These are phyloP conservation scores for Tillus elongatus DNA, from an alignment of 2,888 invertebrate genomes.

Conservation along the genomic window DNA sequence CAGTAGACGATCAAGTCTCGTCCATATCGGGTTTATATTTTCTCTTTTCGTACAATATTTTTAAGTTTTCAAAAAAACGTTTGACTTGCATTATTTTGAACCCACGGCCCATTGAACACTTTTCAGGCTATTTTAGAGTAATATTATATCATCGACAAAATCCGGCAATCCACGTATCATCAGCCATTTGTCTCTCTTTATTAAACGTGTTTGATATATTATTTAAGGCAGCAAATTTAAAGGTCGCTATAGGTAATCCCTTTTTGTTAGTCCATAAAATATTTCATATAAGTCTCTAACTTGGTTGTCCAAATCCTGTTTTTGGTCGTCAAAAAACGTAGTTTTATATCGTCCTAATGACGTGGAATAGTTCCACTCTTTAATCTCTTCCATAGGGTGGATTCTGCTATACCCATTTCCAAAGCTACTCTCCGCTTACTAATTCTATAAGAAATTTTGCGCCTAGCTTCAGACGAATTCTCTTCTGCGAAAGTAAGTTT, in stretches of 20 bases:
- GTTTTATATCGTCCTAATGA: slow-evolving; percentile 1
- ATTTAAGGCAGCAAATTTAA: background rate
- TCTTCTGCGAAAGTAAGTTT: background rate
- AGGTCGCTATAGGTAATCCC: background rate
- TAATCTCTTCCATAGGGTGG: background rate
- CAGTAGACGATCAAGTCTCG: slow-evolving; percentile 1
- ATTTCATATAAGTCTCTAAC: background rate
- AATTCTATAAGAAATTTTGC: background rate
- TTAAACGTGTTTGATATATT: background rate
- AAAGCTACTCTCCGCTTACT: background rate
- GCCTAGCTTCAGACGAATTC: background rate
- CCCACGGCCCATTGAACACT: background rate
- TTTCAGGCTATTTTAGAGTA: background rate
- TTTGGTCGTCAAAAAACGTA: background rate
- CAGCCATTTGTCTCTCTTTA: too few relatives aligned
- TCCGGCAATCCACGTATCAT: too few relatives aligned
- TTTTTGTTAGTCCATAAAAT: background rate
- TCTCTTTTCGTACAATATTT: background rate
- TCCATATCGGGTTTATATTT: background rate
- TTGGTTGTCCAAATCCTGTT: background rate
- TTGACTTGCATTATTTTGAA: background rate
- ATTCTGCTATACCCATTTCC: background rate
- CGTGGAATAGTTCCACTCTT: too few relatives aligned
- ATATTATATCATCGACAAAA: slow-evolving; percentile 1
- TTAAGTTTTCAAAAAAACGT: background rate